phyloP scores from a whole-genome alignment of 2,113 vertebrate genomes.

The Pyxicephalus adspersus region DNA sequence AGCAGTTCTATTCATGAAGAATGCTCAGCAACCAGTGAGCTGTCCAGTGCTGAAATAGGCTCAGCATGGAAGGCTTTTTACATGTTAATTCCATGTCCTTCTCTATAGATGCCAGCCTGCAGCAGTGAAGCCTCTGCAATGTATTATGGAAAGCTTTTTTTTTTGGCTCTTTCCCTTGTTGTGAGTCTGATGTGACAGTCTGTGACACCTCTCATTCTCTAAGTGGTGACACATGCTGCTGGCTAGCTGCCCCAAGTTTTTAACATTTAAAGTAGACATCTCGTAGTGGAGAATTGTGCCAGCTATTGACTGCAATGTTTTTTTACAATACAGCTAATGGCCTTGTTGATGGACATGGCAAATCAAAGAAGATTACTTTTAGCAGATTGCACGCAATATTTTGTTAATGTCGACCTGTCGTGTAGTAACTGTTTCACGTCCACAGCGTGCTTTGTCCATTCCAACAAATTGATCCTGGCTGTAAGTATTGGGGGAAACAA shows the following conservation, averaged over 20 bases:
- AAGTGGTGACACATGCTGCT: background rate
- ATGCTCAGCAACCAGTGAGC: no score
- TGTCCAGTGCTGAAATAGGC: no score
- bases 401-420: background rate
- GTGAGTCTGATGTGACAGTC: conserved; percentile 28
- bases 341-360: conserved; percentile 17
- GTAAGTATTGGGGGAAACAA: no score
- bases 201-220: conserved; percentile 5
- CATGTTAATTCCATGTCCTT: no score
- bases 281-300: background rate
- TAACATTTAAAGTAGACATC: background rate
- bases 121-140: background rate
- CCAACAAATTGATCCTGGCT: no score
- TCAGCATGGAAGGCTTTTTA: no score
- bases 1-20: no score
- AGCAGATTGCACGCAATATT: conserved; percentile 16
- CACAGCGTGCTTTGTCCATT: no score
- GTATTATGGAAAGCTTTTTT: background rate
- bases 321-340: conserved; percentile 22
- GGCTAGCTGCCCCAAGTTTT: background rate
- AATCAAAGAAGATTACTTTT: conserved; percentile 11
- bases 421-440: no score
- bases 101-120: background rate
- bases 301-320: conserved; percentile 18
- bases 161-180: background rate